Evolutionary conservation across 1,140 invertebrate genomes (phyloP).

Genomic region (Lamellibrachia luymesi): DNA sequence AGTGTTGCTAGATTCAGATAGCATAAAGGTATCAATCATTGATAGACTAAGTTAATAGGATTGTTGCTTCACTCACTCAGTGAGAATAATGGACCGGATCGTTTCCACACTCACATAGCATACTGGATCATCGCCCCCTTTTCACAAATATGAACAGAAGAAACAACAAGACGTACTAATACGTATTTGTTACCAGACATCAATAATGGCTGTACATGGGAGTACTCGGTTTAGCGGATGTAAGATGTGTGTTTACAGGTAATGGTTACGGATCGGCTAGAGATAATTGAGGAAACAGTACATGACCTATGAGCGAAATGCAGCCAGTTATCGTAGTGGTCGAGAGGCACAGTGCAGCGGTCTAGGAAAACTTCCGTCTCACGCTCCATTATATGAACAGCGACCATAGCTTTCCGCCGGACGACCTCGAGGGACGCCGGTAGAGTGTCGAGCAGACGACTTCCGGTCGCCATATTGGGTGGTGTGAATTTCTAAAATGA

Average conservation of each 20-base stretch:
- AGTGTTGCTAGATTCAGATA: no score
- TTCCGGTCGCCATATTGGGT: not conserved
- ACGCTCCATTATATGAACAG: constrained; percentile 12
- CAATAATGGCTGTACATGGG: no score
- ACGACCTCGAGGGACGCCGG: constrained; percentile 12
- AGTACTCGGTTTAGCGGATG: not conserved
- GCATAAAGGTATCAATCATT: no score
- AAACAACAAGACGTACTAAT: no score
- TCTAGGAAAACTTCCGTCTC: constrained; percentile 18
- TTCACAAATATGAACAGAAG: no score
- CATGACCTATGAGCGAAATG: not conserved
- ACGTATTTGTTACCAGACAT: no score
- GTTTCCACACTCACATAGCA: no score
- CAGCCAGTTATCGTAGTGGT: not conserved
- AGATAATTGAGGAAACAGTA: not conserved
- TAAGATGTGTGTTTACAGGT: not conserved
- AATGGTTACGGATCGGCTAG: not conserved
- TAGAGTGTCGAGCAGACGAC: not conserved
- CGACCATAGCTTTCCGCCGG: constrained; percentile 12
- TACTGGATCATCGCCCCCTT: no score
- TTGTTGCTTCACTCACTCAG: no score
- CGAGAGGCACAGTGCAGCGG: not conserved
- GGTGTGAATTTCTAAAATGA: not conserved
- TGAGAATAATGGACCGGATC: no score
- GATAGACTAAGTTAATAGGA: no score